Base-by-base conservation (phyloP, 2,888 invertebrate genomes). In the Deladenus siricidicola region DNA sequence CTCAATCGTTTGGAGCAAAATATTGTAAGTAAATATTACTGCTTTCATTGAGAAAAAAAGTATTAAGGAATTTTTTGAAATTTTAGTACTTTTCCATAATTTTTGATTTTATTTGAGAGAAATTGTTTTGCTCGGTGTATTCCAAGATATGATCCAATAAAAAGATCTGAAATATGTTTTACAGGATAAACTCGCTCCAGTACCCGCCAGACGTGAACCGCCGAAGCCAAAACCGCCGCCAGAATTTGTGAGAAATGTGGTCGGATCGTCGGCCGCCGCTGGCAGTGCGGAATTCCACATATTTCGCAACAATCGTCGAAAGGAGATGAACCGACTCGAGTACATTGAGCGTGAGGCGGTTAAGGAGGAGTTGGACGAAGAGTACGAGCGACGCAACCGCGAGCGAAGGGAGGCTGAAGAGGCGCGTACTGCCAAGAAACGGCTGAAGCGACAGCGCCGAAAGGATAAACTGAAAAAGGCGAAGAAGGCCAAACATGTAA, bases 221-320 rank as follows among this genome's bases (percentile, higher is more conserved):
- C 87, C 88, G 78, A 85, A 84, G 69, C 85, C 88, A 53, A 87
- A 90, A 3, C 84, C 86, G 47, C 87, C 90, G 14, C 89, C 90
- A 4, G 92, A 92, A 79, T 96, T 96, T 82, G 92, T 96, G 4
- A 84, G 94, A 59, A 98, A 98, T 85, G 93, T 96, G 2, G 96
- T 96, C 91, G 96, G 96, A n/a, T 96, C 94, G 0, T 92, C 93
- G 83, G 98, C 98, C 29, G 98, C 98, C 21, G 98, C 96, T 34
- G 98, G 98, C 1, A 93, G 93, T 64, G 96, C 98, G 8, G 98
- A 98, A 81, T 98, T 98, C 81, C 96, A 98, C 81, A 94, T 98
- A 0, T 96, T 96, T 78, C 85, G 96, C 65, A 94, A 96, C 81
- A 84, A 96, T 47, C 83, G 96, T 51, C 84, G 96, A 62, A 90